These are phyloP conservation scores for Drosophila tanythrix DNA, from an alignment of 2,888 invertebrate genomes.

Conservation along the genomic window DNA sequence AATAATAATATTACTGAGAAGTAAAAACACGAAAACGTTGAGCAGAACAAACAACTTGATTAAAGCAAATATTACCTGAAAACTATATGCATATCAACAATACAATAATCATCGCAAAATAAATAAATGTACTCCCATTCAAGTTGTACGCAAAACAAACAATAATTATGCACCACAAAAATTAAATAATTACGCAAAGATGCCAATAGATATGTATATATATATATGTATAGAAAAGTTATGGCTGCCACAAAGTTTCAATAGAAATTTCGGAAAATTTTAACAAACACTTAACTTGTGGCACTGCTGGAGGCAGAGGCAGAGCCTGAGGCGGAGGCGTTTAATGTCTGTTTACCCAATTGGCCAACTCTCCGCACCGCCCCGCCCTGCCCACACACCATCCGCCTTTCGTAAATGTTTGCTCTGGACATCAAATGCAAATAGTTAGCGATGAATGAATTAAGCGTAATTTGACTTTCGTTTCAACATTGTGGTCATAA, in stretches of 20 bases:
- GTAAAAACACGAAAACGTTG: constrained; percentile 7
- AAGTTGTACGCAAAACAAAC: constrained; percentile 22
- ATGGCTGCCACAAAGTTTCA: not conserved
- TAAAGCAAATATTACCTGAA: constrained; percentile 37
- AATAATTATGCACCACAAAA: constrained; percentile 35
- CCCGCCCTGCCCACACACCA: too few relatives aligned
- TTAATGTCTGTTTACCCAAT: constrained; percentile 47
- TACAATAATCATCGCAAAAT: not conserved
- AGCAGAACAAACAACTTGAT: constrained; percentile 55
- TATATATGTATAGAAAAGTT: not conserved
- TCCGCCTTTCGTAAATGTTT: constrained; percentile 10
- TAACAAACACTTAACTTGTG: constrained; percentile 20
- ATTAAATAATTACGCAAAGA: constrained; percentile 19
- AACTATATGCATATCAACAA: constrained; percentile 1
- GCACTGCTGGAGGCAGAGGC: not conserved
- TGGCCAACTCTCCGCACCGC: constrained; percentile 13
- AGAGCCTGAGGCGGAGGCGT: not conserved
- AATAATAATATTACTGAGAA: constrained; percentile 10
- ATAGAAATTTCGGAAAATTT: constrained; percentile 38
- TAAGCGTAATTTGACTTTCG: constrained; percentile 46
- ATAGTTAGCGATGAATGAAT: too few relatives aligned
- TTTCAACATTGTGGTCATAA: constrained; percentile 27
- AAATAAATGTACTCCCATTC: too few relatives aligned
- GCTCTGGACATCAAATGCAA: constrained; percentile 33
- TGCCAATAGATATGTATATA: not conserved